These are phyloP conservation scores for Paedocypris sp. DNA, from an alignment of 2,113 vertebrate species.

Conservation along the genomic window DNA sequence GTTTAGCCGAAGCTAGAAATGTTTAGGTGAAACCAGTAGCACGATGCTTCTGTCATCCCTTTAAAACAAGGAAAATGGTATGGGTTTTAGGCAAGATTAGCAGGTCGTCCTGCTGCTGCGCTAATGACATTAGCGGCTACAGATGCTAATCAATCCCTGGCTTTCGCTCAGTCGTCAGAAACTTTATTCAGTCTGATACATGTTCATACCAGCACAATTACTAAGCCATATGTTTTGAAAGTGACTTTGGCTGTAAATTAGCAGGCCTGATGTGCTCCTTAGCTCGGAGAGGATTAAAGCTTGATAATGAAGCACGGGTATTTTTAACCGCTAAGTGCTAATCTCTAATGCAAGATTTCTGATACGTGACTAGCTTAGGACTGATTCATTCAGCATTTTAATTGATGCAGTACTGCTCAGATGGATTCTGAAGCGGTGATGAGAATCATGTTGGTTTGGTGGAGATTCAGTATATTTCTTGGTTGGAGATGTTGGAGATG, in stretches of 20 bases:
- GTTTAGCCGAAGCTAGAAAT: background rate
- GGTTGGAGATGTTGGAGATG: too few species aligned
- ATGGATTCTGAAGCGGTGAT: too few species aligned
- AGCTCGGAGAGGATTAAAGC: conserved; percentile 24
- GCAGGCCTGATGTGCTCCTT: conserved; percentile 12
- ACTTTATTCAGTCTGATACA: background rate
- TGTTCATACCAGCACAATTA: conserved; percentile 17
- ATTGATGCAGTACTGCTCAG: too few species aligned
- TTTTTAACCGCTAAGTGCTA: conserved; percentile 25
- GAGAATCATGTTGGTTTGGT: too few species aligned
- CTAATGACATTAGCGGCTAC: conserved; percentile 46
- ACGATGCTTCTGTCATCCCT: background rate
- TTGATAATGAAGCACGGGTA: conserved; percentile 26
- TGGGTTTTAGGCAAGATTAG: background rate
- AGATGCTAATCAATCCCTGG: conserved; percentile 44
- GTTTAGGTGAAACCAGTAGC: background rate
- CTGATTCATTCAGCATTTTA: background rate
- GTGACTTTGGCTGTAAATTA: conserved; percentile 11
- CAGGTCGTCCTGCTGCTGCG: conserved; percentile 17
- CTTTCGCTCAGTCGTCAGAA: conserved; percentile 15
- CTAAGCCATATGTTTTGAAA: conserved; percentile 11
- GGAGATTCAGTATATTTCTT: too few species aligned
- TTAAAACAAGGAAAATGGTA: background rate
- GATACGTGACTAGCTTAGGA: conserved; percentile 1
- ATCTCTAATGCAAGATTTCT: conserved; percentile 19